Evolutionary conservation across 1,140 invertebrate genomes (phyloP).

Genomic region (Caerostris darwini): DNA sequence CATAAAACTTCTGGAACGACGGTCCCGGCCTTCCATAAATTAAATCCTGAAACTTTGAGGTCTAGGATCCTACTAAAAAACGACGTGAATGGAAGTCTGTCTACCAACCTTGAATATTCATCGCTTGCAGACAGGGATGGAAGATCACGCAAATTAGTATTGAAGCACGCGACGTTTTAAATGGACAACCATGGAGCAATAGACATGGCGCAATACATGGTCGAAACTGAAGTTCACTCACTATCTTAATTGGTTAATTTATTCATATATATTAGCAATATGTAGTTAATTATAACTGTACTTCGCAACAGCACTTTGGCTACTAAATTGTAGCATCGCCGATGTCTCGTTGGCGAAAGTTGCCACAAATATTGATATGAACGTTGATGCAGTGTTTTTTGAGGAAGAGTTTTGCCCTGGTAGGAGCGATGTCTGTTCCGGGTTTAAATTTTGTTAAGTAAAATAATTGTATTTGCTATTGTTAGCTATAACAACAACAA

Average conservation of each 20-base stretch:
- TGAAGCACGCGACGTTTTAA: background rate
- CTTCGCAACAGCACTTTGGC: too few relatives aligned
- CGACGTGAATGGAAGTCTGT: background rate
- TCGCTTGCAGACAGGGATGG: background rate
- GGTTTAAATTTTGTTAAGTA: too few relatives aligned
- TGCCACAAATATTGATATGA: too few relatives aligned
- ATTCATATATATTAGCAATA: too few relatives aligned
- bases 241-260: background rate
- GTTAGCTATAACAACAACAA: too few relatives aligned
- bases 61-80: conserved; percentile 5
- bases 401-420: too few relatives aligned
- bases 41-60: conserved; percentile 43
- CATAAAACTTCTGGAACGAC: background rate
- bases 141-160: background rate
- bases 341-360: too few relatives aligned
- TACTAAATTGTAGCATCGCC: too few relatives aligned
- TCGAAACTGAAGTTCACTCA: background rate
- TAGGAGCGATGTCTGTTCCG: too few relatives aligned
- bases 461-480: too few relatives aligned
- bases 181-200: background rate
- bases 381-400: too few relatives aligned
- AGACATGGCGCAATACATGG: background rate
- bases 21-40: conserved; percentile 49
- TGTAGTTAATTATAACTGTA: too few relatives aligned
- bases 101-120: conserved; percentile 27